Evolutionary conservation across 2,888 invertebrate genomes (phyloP).

Genomic region (Phengaris arion): DNA sequence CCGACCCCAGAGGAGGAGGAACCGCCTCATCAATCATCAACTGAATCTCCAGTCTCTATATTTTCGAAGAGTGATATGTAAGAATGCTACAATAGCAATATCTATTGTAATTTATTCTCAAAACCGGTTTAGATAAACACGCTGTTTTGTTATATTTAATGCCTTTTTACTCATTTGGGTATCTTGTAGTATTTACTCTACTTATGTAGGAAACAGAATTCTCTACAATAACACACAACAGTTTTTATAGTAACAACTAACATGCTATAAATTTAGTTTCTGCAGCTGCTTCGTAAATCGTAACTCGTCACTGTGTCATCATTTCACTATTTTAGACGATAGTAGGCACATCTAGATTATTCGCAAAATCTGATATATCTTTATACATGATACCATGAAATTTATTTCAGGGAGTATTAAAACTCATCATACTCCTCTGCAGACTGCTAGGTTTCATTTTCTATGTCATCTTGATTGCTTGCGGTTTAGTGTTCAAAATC

Average conservation of each 20-base stretch:
- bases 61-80: conserved; percentile 56
- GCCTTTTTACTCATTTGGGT: neutral
- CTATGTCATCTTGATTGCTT: too few relatives aligned
- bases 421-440: too few relatives aligned
- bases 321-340: neutral
- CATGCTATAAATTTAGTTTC: conserved; percentile 4
- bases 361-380: neutral
- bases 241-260: neutral
- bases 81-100: conserved; percentile 38
- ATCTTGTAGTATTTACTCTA: neutral
- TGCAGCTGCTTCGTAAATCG: neutral
- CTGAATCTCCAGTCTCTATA: conserved; percentile 51
- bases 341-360: neutral
- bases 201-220: neutral
- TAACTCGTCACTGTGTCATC: neutral
- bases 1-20: conserved; percentile 70
- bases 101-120: neutral
- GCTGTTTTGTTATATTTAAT: neutral
- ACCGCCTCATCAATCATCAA: conserved; percentile 49
- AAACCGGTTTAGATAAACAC: conserved; percentile 7
- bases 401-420: too few relatives aligned
- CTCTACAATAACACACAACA: neutral
- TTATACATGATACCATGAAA: too few relatives aligned
- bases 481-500: too few relatives aligned
- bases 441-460: too few relatives aligned